phyloP scores from a whole-genome alignment of 2,113 vertebrate genomes.

The Salvelinus alpinus region DNA sequence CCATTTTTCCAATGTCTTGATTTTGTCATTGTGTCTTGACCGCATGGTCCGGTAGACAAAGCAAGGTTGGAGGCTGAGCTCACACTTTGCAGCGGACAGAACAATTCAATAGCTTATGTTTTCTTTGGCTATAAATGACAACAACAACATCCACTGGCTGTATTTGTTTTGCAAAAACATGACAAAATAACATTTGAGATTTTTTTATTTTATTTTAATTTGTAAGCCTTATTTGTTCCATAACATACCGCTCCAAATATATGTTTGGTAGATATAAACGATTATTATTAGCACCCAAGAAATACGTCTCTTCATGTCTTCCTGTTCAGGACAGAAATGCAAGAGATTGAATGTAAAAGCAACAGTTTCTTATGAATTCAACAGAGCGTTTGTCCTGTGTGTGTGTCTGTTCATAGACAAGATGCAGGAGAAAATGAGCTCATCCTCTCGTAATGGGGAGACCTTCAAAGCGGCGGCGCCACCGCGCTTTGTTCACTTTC shows the following conservation, averaged over 20 bases:
- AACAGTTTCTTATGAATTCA: neutral
- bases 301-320: neutral
- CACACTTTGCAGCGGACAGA: neutral
- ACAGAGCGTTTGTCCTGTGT: no score
- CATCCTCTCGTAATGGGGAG: neutral
- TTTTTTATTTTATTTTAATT: neutral
- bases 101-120: neutral
- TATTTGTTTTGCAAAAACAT: neutral
- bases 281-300: neutral
- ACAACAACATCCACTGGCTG: neutral
- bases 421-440: neutral
- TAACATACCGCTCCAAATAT: no score
- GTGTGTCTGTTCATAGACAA: no score
- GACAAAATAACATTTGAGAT: no score
- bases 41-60: slow-evolving; percentile 34
- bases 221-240: neutral
- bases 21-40: slow-evolving; percentile 30
- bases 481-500: neutral
- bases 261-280: no score
- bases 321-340: neutral
- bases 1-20: slow-evolving; percentile 14
- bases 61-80: neutral
- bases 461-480: neutral
- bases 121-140: neutral
- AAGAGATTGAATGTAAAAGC: neutral